phyloP scores from a whole-genome alignment of 2,797 vertebrate genomes.

The Calcarius lapponicus region DNA sequence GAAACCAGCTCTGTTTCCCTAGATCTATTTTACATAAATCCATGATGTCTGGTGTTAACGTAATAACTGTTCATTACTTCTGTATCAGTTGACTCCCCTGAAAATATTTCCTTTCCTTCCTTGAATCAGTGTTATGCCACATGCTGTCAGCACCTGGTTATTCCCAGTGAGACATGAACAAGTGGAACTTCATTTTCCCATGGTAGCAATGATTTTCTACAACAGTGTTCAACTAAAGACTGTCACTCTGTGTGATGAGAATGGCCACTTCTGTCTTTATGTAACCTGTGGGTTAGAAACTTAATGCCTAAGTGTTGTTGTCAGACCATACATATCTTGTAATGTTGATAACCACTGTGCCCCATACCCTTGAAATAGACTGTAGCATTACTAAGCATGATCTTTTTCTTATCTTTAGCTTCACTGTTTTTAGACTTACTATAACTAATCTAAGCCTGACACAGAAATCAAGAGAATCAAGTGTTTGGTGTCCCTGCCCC shows the following conservation, averaged over 20 bases:
- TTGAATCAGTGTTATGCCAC: not conserved
- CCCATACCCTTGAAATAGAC: not conserved
- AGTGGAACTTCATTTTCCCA: not conserved
- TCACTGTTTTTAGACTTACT: not conserved
- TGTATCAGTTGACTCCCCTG: not conserved
- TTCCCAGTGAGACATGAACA: not conserved
- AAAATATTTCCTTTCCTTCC: not conserved
- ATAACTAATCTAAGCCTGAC: accelerated
- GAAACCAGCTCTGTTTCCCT: not conserved
- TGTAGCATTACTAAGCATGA: not conserved
- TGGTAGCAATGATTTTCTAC: not conserved
- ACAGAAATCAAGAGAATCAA: not conserved
- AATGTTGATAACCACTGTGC: not conserved
- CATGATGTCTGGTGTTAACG: not conserved
- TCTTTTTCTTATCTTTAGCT: not conserved
- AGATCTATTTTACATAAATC: not conserved
- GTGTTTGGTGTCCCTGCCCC: not conserved
- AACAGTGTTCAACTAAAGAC: not conserved
- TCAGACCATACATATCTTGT: not conserved
- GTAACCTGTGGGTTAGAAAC: not conserved
- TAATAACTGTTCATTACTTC: not conserved
- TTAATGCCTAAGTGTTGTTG: not conserved
- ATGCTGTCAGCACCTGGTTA: not conserved
- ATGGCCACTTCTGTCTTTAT: not conserved
- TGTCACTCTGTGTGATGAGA: not conserved